phyloP scores from a whole-genome alignment of 1,140 invertebrate genomes.

The Notospermus geniculatus region DNA sequence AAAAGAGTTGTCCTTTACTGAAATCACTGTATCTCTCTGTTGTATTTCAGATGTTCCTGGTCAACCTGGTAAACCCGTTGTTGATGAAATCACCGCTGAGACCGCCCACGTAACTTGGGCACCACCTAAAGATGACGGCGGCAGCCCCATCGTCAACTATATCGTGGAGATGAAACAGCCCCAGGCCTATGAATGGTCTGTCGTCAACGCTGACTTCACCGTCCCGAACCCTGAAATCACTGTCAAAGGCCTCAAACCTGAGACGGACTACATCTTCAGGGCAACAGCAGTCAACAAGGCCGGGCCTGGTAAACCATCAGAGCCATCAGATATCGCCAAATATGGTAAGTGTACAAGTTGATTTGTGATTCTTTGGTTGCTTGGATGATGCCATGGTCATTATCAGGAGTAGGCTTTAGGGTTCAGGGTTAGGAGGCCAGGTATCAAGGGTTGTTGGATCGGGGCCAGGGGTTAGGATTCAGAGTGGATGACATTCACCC shows the following conservation, averaged over 20 bases:
- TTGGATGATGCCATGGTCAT: too few relatives aligned
- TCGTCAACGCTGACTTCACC: conserved; percentile 55
- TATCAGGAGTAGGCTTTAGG: too few relatives aligned
- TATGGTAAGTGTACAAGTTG: conserved; percentile 2
- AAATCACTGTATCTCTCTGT: background rate
- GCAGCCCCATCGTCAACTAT: conserved; percentile 88
- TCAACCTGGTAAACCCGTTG: conserved; percentile 8
- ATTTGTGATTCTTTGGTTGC: background rate
- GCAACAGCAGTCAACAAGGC: conserved; percentile 96
- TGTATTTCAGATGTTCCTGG: conserved; percentile 2
- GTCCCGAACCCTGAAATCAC: conserved; percentile 83
- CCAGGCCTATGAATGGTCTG: conserved; percentile 79
- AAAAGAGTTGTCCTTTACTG: background rate
- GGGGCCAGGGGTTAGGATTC: too few relatives aligned
- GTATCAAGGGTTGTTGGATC: too few relatives aligned
- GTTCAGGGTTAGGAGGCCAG: too few relatives aligned
- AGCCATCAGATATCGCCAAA: conserved; percentile 55
- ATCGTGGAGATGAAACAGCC: conserved; percentile 73
- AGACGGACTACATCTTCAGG: conserved; percentile 91
- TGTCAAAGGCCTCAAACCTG: conserved; percentile 85
- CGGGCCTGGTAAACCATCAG: conserved; percentile 87
- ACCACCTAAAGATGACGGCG: conserved; percentile 97
- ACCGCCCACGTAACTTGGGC: conserved; percentile 77
- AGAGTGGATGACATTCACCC: too few relatives aligned
- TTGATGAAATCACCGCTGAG: conserved; percentile 52